Evolutionary conservation across 2,888 invertebrate genomes (phyloP), one percentile per base, ranked within the genome.

Genomic region (Agapostemon virescens): DNA sequence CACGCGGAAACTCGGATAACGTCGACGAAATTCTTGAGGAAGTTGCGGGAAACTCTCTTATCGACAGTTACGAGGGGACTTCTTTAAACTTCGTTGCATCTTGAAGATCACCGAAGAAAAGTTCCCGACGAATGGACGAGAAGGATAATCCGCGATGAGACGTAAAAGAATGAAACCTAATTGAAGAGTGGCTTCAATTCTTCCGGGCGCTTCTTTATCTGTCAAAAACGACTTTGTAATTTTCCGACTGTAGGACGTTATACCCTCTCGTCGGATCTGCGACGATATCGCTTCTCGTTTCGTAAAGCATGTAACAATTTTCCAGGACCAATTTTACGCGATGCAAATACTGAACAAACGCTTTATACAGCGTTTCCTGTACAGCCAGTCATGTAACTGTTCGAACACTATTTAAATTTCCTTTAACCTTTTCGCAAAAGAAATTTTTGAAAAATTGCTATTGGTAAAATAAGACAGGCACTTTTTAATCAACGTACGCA

Each of bases 141-240:
- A 76, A 82, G 81, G 81, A 85, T 88, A 85, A 87, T 85, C 83
- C 83, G 83, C 81, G 83, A 86, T 67, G 82, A 79, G 80, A 81
- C 74, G 81, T 49, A 67, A 55, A 78, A 70, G 78, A 87, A 84
- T 83, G 77, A 82, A 85, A 87, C 85, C 84, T 77, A 76, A 79
- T 72, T 58, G 74, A 66, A 45, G 61, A 63, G 52, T 69, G 49
- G 23, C 61, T 63, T 23, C 67, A 42, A 40, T 36, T n/a, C 61
- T 42, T 42, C 42, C 40, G 69, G 30, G 7, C 55, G 26, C 6
- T 69, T 17, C 58, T 20, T 30, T 40, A 20, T 42, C 42, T 26
- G 9, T 17, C 30, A 26, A 61, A 30, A 70, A 42, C 40, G 17
- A 30, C 40, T 42, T 61, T 61, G n/a, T 61, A 70, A 70, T 61